Percentiles rank a stretch among this genome's conserved stretches.
Evolutionary conservation across 2,113 vertebrate genomes (phyloP).

Genomic region (Scalopus aquaticus): DNA sequence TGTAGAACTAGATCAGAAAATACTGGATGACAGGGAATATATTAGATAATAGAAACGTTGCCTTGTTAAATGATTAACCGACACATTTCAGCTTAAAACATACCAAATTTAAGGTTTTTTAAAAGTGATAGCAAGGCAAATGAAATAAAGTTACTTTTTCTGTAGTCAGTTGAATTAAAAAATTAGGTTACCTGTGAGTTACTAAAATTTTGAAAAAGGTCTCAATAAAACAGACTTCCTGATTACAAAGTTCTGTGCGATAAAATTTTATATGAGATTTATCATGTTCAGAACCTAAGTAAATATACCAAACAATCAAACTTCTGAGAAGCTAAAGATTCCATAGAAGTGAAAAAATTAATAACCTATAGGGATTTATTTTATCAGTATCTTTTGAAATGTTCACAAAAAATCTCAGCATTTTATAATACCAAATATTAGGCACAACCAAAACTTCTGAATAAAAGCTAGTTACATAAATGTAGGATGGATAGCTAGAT

Average conservation of each 20-base stretch:
- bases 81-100: neutral
- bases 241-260: neutral
- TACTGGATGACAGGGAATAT: neutral
- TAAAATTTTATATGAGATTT: conserved; percentile 12
- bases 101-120: neutral
- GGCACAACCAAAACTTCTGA: neutral
- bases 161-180: neutral
- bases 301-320: conserved; percentile 12
- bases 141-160: neutral
- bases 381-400: neutral
- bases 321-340: neutral
- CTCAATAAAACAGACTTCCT: neutral
- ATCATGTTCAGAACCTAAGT: neutral
- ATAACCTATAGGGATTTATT: neutral
- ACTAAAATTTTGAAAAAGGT: conserved; percentile 12
- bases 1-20: conserved; percentile 25
- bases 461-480: neutral
- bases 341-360: neutral
- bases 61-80: neutral
- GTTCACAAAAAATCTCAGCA: neutral
- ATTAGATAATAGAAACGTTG: neutral
- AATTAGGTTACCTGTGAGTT: neutral
- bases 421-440: neutral
- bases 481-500: neutral
- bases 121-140: neutral